Evolutionary conservation across 1,140 invertebrate species (phyloP).

Genomic region (Tetramorium simillimum): DNA sequence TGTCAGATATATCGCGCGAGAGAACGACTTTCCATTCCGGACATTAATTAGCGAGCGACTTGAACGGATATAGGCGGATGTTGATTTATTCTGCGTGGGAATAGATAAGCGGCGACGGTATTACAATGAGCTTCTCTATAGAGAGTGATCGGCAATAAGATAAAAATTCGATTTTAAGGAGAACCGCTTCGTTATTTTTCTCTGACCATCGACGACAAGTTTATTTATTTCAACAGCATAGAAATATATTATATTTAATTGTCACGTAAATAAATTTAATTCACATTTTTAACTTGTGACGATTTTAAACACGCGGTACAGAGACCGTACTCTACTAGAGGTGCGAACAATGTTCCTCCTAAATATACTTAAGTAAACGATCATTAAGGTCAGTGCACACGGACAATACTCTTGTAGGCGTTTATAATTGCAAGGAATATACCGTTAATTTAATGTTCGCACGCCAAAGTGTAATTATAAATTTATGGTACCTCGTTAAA

Average conservation of each 20-base stretch:
- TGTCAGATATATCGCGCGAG: constrained; percentile 27
- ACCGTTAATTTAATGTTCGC: constrained; percentile 5
- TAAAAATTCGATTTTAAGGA: neutral
- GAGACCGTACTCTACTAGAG: neutral
- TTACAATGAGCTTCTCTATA: neutral
- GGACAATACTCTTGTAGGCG: constrained; percentile 9
- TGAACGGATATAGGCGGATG: constrained; percentile 13
- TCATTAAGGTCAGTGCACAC: constrained; percentile 44
- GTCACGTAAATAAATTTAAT: neutral
- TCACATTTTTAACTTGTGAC: neutral
- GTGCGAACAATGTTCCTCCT: neutral
- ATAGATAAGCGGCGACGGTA: constrained; percentile 27
- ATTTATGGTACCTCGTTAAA: neutral
- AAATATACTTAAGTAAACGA: constrained; percentile 13
- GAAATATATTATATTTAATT: neutral
- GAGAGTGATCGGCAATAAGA: neutral
- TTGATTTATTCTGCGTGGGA: constrained; percentile 4
- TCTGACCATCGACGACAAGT: neutral
- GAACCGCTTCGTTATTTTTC: neutral
- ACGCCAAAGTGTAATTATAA: neutral
- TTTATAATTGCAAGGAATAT: constrained; percentile 20
- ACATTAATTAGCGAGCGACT: constrained; percentile 61
- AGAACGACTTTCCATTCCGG: constrained; percentile 72
- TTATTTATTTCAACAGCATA: neutral
- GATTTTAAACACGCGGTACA: neutral